Base-by-base conservation (phyloP, 1,140 invertebrate genomes). In the Micrasema minimum region DNA sequence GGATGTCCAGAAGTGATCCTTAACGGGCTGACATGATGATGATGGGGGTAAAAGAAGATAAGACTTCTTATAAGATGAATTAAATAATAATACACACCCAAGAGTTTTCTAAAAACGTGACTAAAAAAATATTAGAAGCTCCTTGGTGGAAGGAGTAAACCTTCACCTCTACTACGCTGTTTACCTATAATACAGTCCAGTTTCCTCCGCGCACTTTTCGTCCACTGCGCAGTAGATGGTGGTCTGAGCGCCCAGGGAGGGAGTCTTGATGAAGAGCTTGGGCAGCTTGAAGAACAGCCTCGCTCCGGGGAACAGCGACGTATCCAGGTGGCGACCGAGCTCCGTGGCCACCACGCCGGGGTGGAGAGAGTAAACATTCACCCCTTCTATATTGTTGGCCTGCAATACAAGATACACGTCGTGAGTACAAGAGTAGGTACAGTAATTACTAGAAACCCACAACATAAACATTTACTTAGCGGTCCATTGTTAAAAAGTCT, bases 291-390 rank as follows among this genome's bases (percentile, higher is more conserved):
- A 71, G 1, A 83, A 78, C 4, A 78, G 77, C 66, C 85, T 26
- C 12, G 74, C 31, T 0, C 85, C 82, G 16, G 72, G 74, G 65
- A 86, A 83, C 59, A 83, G 69, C 0, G 84, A 78, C 2, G 79
- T 76, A 69, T 85, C 81, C 37, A 91, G 71, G 77, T 96, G 88
- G 14, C 92, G 81, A n/a, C 87, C 87, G 35, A 95, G 85, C 69
- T 93, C 89, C 7, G 94, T 95, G 76, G 90, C 87, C 1, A 93
- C 91, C 65, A 94, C 83, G 35, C 95, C 95, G 23, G 95, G 95
- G 86, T 96, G 90, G 9, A 94, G 82, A 48, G 90, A 87, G 86
- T 96, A 94, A 0, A 89, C 91, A 7, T 90, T 93, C 0, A 97
- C 90, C 57, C 88, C 86, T 1, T 72, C 62, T 26, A 74, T 74